Evolutionary conservation across 2,888 invertebrate species (phyloP), one percentile per base, ranked within the genome.

Genomic region (Athalia cordata): DNA sequence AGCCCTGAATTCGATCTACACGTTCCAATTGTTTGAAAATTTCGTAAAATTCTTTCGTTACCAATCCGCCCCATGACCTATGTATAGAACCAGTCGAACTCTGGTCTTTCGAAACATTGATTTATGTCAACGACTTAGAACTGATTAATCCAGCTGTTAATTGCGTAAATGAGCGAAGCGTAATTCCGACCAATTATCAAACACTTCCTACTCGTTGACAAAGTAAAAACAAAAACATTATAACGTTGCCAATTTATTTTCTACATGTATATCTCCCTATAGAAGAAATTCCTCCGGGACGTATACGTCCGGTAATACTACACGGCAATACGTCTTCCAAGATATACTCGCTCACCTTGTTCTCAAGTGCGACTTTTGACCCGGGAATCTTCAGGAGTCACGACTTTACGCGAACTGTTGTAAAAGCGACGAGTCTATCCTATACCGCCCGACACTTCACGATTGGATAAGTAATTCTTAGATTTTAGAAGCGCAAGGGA

Each of bases 271-370:
- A 29, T 29, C 52, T 11, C 52, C 68, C 29, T 1, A 57, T 57
- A 57, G 72, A 57, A 57, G 57, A 45, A 59, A 72, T 72, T 72
- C 59, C 72, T 72, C 57, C 47, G 57, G 52, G 59, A 59, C 15
- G 47, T 72, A 72, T 72, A 72, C 29, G 29, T 72, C 72, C 72
- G 72, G 72, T 72, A 72, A 72, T 72, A 57, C 57, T 47, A 72
- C 57, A 72, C 72, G 72, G 72, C 59, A 72, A 72, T 72, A 72
- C 72, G 57, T 72, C 72, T 64, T 75, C 15, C 75, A 62, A 49
- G 61, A 75, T 61, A 75, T 75, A 75, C 75, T 75, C 75, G 75
- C 62, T 75, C 75, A 75, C 75, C 75, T 75, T 75, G 75, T 75
- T 75, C 49, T n/a, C 29, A 62, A 47, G 62, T 50, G 15, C 50